Base-by-base conservation (phyloP, 1,140 invertebrate genomes). In the Pseudomyrmex sp. region DNA sequence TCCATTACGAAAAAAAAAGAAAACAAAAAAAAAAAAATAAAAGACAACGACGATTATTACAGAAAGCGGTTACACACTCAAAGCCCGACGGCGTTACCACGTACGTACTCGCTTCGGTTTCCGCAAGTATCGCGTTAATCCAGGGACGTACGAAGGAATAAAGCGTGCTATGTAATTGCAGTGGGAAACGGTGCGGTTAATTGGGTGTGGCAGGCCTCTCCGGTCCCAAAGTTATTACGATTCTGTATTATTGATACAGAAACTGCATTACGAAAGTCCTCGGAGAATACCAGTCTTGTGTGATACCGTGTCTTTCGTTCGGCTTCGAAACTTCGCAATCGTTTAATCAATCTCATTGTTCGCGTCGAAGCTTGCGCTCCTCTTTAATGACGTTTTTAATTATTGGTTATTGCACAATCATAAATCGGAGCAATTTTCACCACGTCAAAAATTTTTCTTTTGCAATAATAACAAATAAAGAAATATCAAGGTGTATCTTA, bases 201-300 rank as follows among this genome's bases (percentile, higher is more conserved):
- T 87, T 85, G 86, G 85, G 70, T 80, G 82, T 87, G 86, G 87
- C 86, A 85, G 76, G 76, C 75, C 54, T 56, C 44, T 74, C 46
- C 56, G 65, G 20, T 77, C 77, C 59, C 83, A n/a, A 85, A 88
- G 75, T 88, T 88, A 88, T 88, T 88, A 85, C 72, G 20, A 46
- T 58, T 65, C 59, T 88, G 70, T 88, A 82, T 88, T 88, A 88
- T 88, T 88, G 83, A 88, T 88, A 85, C 66, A 82, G 35, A 35
- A 85, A 85, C 83, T 88, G 56, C 82, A 88, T 85, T 88, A 82
- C 75, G 72, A 85, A 58, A 87, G 65, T 88, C 85, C 85, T 87
- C 68, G 12, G 86, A 62, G 86, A 82, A 35, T 50, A 26, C 10
- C 12, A 54, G 18, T 35, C 35, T 7, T 9, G 65, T 59, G n/a